Evolutionary conservation across 2,797 vertebrate species (phyloP).

Genomic region (Lateolabrax maculatus): DNA sequence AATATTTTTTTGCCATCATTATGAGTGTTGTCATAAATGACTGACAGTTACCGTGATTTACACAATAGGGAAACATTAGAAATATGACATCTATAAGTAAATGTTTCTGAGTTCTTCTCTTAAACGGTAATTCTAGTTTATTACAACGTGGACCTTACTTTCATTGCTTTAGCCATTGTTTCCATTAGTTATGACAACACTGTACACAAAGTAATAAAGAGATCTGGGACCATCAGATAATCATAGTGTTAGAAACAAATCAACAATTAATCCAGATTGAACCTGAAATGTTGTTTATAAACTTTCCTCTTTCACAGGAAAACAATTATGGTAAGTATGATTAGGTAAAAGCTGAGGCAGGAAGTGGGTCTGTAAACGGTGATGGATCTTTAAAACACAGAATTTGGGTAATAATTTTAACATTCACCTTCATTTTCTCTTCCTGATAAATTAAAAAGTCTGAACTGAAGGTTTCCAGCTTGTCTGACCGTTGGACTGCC

Average conservation of each 20-base stretch:
- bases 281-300: background rate
- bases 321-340: too few relatives aligned
- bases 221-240: background rate
- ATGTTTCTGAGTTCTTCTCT: constrained; percentile 6
- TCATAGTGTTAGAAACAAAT: background rate
- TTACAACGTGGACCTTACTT: background rate
- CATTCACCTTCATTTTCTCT: background rate
- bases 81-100: constrained; percentile 39
- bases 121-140: constrained; percentile 12
- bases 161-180: background rate
- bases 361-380: background rate
- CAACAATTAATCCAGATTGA: background rate
- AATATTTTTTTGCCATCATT: constrained; percentile 8
- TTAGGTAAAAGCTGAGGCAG: background rate
- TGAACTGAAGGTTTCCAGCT: background rate
- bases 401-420: background rate
- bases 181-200: background rate
- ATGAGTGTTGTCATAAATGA: constrained; percentile 33
- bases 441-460: background rate
- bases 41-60: constrained; percentile 32
- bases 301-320: too few relatives aligned
- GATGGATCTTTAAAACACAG: background rate
- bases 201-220: background rate
- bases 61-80: constrained; percentile 38
- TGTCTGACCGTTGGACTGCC: background rate